phyloP scores from a whole-genome alignment of 2,113 vertebrate genomes.

The Labrus mixtus region DNA sequence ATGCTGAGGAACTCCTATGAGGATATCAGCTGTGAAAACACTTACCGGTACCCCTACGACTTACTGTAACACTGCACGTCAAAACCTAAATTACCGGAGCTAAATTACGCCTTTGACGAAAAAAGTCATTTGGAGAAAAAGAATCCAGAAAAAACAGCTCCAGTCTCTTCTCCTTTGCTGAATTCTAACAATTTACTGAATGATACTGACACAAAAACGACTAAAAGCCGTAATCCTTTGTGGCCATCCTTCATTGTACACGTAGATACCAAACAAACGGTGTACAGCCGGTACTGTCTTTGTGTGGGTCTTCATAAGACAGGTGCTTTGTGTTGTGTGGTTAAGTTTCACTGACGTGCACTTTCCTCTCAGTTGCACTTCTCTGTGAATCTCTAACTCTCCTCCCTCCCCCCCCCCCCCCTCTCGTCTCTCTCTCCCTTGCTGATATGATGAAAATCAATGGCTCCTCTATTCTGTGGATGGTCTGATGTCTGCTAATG shows the following conservation, averaged over 20 bases:
- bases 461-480: constrained; percentile 72
- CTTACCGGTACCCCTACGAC: background rate
- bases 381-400: constrained; percentile 23
- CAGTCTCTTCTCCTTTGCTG: background rate
- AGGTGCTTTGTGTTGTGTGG: constrained; percentile 46
- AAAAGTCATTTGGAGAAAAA: background rate
- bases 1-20: background rate
- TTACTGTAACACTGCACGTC: background rate
- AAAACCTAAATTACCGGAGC: background rate
- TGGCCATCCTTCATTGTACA: constrained; percentile 14
- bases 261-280: constrained; percentile 1
- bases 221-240: constrained; percentile 8
- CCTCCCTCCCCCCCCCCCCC: constrained; percentile 20
- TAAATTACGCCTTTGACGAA: background rate
- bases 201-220: background rate
- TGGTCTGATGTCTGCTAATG: constrained; percentile 70
- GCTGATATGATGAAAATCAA: constrained; percentile 78
- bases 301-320: constrained; percentile 26
- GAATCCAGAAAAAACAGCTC: background rate
- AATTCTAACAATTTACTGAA: constrained; percentile 5
- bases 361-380: constrained; percentile 37
- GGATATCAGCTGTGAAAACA: constrained; percentile 11
- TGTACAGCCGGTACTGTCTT: background rate
- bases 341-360: constrained; percentile 59
- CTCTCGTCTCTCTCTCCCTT: constrained; percentile 25